phyloP scores from a whole-genome alignment of 2,797 vertebrate species.

The Gallinago stenura region DNA sequence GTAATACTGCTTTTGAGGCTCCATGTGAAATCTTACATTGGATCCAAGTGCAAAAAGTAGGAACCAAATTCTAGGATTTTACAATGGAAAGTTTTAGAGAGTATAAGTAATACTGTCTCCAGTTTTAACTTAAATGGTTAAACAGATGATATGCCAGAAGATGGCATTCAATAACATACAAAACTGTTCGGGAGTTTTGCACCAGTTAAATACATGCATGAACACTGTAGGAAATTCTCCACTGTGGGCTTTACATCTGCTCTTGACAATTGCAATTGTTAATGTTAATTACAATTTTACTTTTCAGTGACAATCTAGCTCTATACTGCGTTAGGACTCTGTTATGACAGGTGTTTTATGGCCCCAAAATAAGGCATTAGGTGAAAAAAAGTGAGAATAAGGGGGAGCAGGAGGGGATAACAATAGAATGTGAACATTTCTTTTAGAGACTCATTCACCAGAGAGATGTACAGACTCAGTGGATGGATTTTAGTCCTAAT shows the following conservation, averaged over 20 bases:
- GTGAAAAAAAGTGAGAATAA: not conserved
- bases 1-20: not conserved
- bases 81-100: not conserved
- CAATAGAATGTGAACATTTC: not conserved
- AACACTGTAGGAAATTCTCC: not conserved
- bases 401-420: not conserved
- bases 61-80: not conserved
- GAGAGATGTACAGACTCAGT: slow-evolving; percentile 15
- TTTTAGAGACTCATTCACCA: slow-evolving; percentile 6
- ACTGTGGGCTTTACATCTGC: not conserved
- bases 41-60: not conserved
- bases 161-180: not conserved
- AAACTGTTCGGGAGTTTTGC: not conserved
- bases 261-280: not conserved
- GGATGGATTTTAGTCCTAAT: slow-evolving; percentile 61
- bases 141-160: not conserved
- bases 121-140: not conserved
- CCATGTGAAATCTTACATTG: not conserved
- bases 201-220: not conserved
- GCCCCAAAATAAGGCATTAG: not conserved
- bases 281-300: not conserved
- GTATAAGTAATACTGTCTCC: not conserved
- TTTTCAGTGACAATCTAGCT: not conserved
- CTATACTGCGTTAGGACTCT: not conserved
- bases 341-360: not conserved